These are phyloP conservation scores for Philhelius pedissequus DNA, from an alignment of 2,888 invertebrate species.

Conservation along the genomic window DNA sequence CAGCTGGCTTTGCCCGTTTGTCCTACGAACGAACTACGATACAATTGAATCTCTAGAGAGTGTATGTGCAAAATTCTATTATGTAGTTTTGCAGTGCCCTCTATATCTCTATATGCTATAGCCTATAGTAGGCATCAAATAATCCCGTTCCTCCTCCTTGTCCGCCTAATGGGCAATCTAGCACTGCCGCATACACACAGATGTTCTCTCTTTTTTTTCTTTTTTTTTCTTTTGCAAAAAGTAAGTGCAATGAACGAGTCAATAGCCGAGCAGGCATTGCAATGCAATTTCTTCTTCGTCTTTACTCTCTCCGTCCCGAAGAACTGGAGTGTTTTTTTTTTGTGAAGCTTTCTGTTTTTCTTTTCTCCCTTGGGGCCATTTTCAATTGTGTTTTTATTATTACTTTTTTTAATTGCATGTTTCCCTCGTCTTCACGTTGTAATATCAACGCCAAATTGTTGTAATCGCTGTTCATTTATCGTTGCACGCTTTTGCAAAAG, in stretches of 20 bases:
- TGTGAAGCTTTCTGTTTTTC: constrained; percentile 59
- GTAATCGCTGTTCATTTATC: constrained; percentile 28
- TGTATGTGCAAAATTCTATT: constrained; percentile 20
- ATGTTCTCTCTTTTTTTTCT: constrained; percentile 14
- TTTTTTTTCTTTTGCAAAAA: neutral
- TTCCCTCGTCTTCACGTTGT: constrained; percentile 18
- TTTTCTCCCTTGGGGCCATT: constrained; percentile 29
- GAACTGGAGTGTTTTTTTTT: neutral
- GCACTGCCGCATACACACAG: constrained; percentile 22
- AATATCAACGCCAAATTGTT: constrained; percentile 51
- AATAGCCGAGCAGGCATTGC: constrained; percentile 30
- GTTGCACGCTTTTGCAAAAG: neutral
- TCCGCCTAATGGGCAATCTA: constrained; percentile 8
- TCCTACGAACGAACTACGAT: too few species aligned
- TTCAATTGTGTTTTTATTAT: constrained; percentile 6
- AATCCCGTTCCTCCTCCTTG: neutral
- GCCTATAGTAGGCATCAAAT: neutral
- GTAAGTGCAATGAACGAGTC: constrained; percentile 64
- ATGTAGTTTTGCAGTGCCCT: constrained; percentile 17
- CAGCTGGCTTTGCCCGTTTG: constrained; percentile 54
- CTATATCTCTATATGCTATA: neutral
- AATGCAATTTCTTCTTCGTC: constrained; percentile 51
- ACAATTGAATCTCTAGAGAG: neutral
- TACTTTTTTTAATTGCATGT: neutral
- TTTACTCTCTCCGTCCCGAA: constrained; percentile 15